Evolutionary conservation across 2,797 vertebrate genomes (phyloP).

Genomic region (Dryobates pubescens): DNA sequence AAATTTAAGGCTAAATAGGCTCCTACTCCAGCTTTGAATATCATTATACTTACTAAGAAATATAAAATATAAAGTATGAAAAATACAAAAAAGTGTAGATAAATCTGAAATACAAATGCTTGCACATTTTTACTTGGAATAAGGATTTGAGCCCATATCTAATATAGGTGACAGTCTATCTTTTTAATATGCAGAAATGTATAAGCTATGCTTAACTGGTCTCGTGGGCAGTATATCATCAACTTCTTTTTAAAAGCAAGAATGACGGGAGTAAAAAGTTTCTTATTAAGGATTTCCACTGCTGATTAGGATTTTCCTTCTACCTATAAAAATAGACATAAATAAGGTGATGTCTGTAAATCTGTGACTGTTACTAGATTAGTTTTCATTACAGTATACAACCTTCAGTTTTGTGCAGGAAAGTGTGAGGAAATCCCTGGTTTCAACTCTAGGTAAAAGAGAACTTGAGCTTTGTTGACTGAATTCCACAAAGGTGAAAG

Average conservation of each 20-base stretch:
- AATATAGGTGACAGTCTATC: neutral
- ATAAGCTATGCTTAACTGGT: neutral
- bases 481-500: neutral
- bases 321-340: neutral
- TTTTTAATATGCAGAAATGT: neutral
- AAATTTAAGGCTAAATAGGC: neutral
- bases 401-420: neutral
- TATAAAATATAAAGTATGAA: neutral
- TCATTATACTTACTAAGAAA: neutral
- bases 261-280: neutral
- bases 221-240: neutral
- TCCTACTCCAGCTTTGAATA: neutral
- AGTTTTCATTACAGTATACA: neutral
- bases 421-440: neutral
- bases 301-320: neutral
- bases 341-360: neutral
- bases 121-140: neutral
- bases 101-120: neutral
- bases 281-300: neutral
- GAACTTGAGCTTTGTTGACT: neutral
- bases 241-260: neutral
- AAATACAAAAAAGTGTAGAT: neutral
- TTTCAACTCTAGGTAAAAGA: neutral
- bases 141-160: neutral
- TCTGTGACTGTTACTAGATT: neutral